Evolutionary conservation across 2,113 vertebrate species (phyloP).

Genomic region (Ceyx melanurus): DNA sequence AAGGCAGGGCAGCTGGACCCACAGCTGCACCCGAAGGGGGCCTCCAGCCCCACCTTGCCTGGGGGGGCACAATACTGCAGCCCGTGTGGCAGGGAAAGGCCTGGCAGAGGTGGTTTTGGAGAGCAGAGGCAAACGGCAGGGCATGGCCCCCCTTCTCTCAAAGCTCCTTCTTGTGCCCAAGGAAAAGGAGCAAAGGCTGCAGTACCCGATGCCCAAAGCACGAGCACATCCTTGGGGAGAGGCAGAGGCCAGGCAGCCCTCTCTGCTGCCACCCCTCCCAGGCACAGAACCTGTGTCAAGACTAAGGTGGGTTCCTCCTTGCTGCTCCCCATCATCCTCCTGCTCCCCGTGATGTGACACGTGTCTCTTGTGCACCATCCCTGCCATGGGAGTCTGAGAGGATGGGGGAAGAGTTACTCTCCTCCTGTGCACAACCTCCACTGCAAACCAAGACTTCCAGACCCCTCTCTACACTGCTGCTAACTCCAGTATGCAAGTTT

Average conservation of each 20-base stretch:
- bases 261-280: background rate
- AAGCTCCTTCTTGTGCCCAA: background rate
- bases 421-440: too few relatives aligned
- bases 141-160: background rate
- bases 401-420: too few relatives aligned
- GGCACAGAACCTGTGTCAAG: background rate
- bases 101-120: background rate
- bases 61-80: background rate
- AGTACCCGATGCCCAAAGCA: background rate
- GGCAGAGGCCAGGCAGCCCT: background rate
- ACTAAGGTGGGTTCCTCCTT: background rate
- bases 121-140: background rate
- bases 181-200: background rate
- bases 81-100: background rate
- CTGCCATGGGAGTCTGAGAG: background rate
- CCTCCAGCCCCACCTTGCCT: background rate
- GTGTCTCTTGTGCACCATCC: too few relatives aligned
- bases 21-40: too few relatives aligned
- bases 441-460: too few relatives aligned
- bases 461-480: background rate
- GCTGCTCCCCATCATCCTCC: background rate
- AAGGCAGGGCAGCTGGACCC: background rate
- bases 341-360: background rate
- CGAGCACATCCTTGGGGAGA: background rate
- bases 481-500: background rate